These are phyloP conservation scores for Rhinatrema bivittatum DNA, from an alignment of 2,797 vertebrate species.

Conservation along the genomic window DNA sequence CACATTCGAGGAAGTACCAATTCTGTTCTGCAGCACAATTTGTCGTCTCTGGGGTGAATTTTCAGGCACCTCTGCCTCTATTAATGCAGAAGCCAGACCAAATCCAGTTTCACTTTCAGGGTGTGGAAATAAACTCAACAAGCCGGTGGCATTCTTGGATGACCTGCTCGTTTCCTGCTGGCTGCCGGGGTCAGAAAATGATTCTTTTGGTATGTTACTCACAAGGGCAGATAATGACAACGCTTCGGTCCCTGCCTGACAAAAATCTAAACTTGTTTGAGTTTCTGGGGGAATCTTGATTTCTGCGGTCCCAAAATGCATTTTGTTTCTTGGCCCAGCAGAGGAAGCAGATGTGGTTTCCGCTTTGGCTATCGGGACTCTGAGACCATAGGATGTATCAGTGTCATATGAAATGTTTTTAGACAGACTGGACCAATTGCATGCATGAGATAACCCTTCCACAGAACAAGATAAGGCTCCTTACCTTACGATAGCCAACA, in stretches of 20 bases:
- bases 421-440: slow-evolving; percentile 27
- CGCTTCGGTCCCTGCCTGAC: slow-evolving; percentile 34
- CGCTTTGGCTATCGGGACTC: slow-evolving; percentile 37
- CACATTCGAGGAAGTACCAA: slow-evolving; percentile 42
- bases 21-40: no score
- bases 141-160: slow-evolving; percentile 33
- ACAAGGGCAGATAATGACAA: slow-evolving; percentile 34
- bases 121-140: slow-evolving; percentile 52
- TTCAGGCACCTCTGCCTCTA: slow-evolving; percentile 24
- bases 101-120: slow-evolving; percentile 31
- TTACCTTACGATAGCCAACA: slow-evolving; percentile 98
- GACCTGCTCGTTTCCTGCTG: slow-evolving; percentile 22
- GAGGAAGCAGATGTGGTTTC: slow-evolving; percentile 32
- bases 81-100: slow-evolving; percentile 14
- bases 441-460: slow-evolving; percentile 14
- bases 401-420: slow-evolving; percentile 18
- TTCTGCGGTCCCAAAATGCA: slow-evolving; percentile 33
- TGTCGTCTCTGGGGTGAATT: no score
- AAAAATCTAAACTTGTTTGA: slow-evolving; percentile 39
- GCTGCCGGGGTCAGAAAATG: slow-evolving; percentile 14
- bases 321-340: slow-evolving; percentile 29
- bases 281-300: slow-evolving; percentile 26
- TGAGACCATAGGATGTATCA: slow-evolving; percentile 30
- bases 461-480: slow-evolving; percentile 65
- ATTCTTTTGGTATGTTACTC: slow-evolving; percentile 33